phyloP scores from a whole-genome alignment of 2,888 invertebrate genomes.

The Sesia bembeciformis region DNA sequence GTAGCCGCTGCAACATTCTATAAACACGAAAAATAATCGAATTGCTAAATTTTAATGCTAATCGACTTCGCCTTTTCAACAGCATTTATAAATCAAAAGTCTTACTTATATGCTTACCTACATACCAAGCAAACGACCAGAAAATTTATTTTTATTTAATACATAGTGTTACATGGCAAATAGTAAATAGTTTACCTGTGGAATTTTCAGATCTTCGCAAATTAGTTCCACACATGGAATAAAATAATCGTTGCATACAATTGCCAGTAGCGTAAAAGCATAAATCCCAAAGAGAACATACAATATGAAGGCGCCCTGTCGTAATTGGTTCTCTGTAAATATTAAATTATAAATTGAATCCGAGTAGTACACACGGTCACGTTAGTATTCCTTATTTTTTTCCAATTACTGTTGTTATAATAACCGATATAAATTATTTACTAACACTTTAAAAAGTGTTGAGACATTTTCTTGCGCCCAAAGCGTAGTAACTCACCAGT shows the following conservation, averaged over 20 bases:
- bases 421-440: too few relatives aligned
- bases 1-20: conserved; percentile 97
- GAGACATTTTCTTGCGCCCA: too few relatives aligned
- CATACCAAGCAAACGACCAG: not conserved
- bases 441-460: too few relatives aligned
- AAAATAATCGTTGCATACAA: conserved; percentile 94
- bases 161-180: not conserved
- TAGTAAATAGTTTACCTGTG: conserved; percentile 62
- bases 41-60: too few relatives aligned
- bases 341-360: not conserved
- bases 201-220: conserved; percentile 84
- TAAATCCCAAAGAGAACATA: conserved; percentile 87
- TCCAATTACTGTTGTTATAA: too few relatives aligned
- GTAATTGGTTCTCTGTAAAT: conserved; percentile 77
- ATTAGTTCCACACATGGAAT: conserved; percentile 92
- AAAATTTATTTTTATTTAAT: too few relatives aligned
- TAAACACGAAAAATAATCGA: conserved; percentile 8
- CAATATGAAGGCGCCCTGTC: conserved; percentile 84
- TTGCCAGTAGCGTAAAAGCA: conserved; percentile 88
- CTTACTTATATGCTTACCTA: not conserved
- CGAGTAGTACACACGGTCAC: too few relatives aligned
- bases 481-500: conserved; percentile 29
- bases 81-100: too few relatives aligned
- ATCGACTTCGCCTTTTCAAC: too few relatives aligned
- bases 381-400: too few relatives aligned